These are phyloP conservation scores for Cephus nigrinus DNA, from an alignment of 2,888 invertebrate species.

Conservation along the genomic window DNA sequence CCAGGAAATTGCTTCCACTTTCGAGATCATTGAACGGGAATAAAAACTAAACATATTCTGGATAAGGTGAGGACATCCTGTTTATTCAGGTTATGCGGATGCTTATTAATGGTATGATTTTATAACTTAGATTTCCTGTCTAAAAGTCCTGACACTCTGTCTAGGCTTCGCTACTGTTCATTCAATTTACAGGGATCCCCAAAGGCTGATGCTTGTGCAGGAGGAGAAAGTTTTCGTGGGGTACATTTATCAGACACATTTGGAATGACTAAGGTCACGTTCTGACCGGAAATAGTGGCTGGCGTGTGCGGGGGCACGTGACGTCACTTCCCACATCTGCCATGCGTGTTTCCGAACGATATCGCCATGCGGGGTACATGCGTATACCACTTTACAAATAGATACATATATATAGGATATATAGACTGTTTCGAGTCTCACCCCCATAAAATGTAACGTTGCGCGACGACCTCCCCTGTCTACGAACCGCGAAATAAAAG, in stretches of 20 bases:
- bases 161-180: not conserved
- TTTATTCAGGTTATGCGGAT: not conserved
- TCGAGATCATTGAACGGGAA: not conserved
- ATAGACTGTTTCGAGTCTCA: slow-evolving; percentile 28
- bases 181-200: not conserved
- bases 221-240: slow-evolving; percentile 32
- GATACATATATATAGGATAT: slow-evolving; percentile 10
- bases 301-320: slow-evolving; percentile 42
- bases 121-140: not conserved
- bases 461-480: slow-evolving; percentile 54
- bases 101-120: not conserved
- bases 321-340: slow-evolving; percentile 65
- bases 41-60: not conserved
- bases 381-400: slow-evolving; percentile 17
- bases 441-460: slow-evolving; percentile 47
- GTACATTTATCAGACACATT: slow-evolving; percentile 17
- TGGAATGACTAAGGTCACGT: slow-evolving; percentile 36
- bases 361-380: slow-evolving; percentile 44
- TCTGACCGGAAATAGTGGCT: slow-evolving; percentile 21
- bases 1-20: not conserved
- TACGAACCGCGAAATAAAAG: slow-evolving; percentile 11
- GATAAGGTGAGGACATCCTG: not conserved
- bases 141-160: not conserved
- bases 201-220: not conserved
- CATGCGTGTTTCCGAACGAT: slow-evolving; percentile 64